phyloP scores from a whole-genome alignment of 2,113 vertebrate species.

The Centropus unirufus region DNA sequence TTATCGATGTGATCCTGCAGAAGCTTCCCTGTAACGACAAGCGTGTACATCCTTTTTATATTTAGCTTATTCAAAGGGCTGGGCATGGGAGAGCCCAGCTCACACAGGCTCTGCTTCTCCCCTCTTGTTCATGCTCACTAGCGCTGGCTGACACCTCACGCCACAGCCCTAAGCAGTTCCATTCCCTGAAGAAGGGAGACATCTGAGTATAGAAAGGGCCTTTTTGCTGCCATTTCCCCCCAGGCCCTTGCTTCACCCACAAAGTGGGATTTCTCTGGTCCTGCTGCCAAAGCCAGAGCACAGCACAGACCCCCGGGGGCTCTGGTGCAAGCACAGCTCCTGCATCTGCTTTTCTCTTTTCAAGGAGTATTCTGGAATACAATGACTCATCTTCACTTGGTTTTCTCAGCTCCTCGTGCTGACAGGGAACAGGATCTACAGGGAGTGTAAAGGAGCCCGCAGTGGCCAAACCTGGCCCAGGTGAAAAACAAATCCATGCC shows the following conservation, averaged over 20 bases:
- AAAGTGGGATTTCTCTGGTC: background rate
- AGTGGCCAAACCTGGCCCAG: background rate
- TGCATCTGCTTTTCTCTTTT: background rate
- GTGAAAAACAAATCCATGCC: background rate
- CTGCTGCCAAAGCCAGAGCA: background rate
- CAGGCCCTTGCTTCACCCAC: background rate
- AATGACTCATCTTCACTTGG: slow-evolving; percentile 16
- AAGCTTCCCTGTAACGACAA: slow-evolving; percentile 13
- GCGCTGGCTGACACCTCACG: background rate
- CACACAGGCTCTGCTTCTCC: background rate
- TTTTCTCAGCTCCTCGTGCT: background rate
- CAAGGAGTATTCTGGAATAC: background rate
- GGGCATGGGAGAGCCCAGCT: background rate
- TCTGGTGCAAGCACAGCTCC: background rate
- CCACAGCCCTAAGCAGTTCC: background rate
- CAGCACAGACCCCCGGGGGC: background rate
- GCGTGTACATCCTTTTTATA: background rate
- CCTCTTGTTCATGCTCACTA: background rate
- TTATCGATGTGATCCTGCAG: background rate
- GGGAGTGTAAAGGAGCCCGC: background rate
- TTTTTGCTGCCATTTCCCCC: background rate
- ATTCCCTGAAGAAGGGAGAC: background rate
- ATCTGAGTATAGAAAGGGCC: background rate
- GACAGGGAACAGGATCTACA: background rate
- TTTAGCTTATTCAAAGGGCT: background rate